Evolutionary conservation across 35 echinoderm and acorn worm species (phyloP).

Genomic region (Eucidaris tribuloides): DNA sequence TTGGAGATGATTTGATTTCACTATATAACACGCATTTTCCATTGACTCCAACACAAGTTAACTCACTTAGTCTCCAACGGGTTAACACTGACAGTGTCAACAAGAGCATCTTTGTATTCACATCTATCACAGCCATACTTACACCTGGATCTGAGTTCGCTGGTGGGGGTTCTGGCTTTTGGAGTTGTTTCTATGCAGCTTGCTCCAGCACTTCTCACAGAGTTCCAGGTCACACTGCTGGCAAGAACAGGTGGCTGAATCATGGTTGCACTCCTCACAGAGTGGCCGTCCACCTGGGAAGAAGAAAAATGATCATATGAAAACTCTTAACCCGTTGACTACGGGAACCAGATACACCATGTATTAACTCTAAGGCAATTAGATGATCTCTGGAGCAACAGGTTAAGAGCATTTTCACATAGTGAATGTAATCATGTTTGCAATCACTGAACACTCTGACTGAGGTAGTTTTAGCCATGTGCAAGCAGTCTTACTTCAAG

Average conservation of each 20-base stretch:
- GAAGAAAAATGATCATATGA: not conserved
- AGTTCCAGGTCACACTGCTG: slow-evolving; percentile 29
- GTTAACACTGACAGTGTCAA: not conserved
- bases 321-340: not conserved
- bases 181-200: slow-evolving; percentile 12
- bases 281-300: not conserved
- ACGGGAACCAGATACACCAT: not conserved
- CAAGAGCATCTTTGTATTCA: not conserved
- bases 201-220: slow-evolving; percentile 14
- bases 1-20: too few relatives aligned
- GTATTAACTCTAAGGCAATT: not conserved
- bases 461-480: too few relatives aligned
- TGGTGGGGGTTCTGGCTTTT: slow-evolving; percentile 19
- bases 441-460: too few relatives aligned
- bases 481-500: too few relatives aligned
- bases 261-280: slow-evolving; percentile 22
- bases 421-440: not conserved
- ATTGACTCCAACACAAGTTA: too few relatives aligned
- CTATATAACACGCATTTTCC: too few relatives aligned
- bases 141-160: slow-evolving; percentile 9
- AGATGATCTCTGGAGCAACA: not conserved
- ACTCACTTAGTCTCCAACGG: too few relatives aligned
- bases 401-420: not conserved
- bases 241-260: slow-evolving; percentile 11
- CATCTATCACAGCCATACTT: not conserved